A percentile compares a stretch with the other conserved stretches of the same genome.
Evolutionary conservation across 2,113 vertebrate species (phyloP).

Genomic region (Tachuris rubrigastra): DNA sequence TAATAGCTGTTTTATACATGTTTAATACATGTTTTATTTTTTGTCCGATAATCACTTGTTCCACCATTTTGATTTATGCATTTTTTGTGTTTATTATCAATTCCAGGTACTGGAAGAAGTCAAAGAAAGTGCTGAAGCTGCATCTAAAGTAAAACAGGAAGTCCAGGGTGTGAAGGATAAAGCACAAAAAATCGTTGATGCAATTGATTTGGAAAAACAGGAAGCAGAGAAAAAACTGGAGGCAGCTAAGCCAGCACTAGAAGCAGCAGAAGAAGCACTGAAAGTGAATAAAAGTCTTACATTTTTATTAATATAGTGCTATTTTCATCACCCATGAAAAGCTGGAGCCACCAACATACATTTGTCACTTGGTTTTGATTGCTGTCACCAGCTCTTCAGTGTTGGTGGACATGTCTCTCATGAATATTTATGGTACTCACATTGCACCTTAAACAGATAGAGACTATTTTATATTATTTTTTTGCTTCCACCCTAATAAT

Average conservation of each 20-base stretch:
- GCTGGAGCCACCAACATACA: not conserved
- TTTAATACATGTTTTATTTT: not conserved
- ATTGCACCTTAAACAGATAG: not conserved
- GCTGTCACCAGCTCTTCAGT: not conserved
- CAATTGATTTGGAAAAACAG: slow-evolving; percentile 82
- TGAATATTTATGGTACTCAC: not conserved
- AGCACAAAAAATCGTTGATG: slow-evolving; percentile 84
- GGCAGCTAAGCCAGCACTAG: slow-evolving; percentile 81
- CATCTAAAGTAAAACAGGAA: slow-evolving; percentile 83
- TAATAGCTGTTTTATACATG: not conserved
- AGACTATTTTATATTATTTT: not conserved
- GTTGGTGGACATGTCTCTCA: not conserved
- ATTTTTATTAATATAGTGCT: not conserved
- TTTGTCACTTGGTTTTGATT: not conserved
- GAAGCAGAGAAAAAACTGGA: slow-evolving; percentile 80
- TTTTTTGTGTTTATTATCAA: not conserved
- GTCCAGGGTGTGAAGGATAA: slow-evolving; percentile 85
- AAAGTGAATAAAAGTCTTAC: slow-evolving; percentile 68
- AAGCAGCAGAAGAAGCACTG: slow-evolving; percentile 81
- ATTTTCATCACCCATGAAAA: not conserved
- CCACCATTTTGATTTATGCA: not conserved
- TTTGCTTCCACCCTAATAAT: not conserved
- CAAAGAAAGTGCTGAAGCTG: slow-evolving; percentile 80
- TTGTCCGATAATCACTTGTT: not conserved
- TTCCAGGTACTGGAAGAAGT: slow-evolving; percentile 80